These are phyloP conservation scores for Anneissia japonica DNA, from an alignment of 35 echinoderm and acorn worm species.

Conservation along the genomic window DNA sequence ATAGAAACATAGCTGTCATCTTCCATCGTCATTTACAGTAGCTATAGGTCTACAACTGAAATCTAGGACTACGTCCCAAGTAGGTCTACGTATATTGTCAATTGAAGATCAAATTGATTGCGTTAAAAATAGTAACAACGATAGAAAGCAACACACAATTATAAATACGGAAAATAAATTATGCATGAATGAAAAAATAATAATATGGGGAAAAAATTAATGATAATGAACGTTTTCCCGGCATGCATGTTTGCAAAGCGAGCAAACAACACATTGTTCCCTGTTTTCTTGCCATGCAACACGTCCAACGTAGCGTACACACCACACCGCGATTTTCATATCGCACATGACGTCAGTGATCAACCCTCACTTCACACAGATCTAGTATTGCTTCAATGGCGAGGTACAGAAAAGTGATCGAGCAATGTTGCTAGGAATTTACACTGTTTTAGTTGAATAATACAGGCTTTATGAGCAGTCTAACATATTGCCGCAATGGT, in stretches of 20 bases:
- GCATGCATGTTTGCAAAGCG: not conserved
- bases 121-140: not conserved
- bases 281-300: not conserved
- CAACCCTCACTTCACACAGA: not conserved
- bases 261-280: not conserved
- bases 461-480: slow-evolving; percentile 61
- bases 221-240: not conserved
- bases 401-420: not conserved
- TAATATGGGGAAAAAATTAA: not conserved
- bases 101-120: not conserved
- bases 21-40: no score
- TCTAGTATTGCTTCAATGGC: not conserved
- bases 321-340: not conserved
- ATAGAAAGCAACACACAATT: not conserved
- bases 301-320: not conserved
- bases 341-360: not conserved
- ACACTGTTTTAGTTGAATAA: not conserved
- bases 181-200: not conserved
- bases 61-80: no score
- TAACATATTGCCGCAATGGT: slow-evolving; percentile 98
- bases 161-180: not conserved
- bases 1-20: no score
- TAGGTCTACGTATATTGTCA: no score
- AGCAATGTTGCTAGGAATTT: not conserved
- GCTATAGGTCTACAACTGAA: no score